Base-by-base conservation (phyloP, 2,797 vertebrate genomes). In the Mastacembelus armatus region DNA sequence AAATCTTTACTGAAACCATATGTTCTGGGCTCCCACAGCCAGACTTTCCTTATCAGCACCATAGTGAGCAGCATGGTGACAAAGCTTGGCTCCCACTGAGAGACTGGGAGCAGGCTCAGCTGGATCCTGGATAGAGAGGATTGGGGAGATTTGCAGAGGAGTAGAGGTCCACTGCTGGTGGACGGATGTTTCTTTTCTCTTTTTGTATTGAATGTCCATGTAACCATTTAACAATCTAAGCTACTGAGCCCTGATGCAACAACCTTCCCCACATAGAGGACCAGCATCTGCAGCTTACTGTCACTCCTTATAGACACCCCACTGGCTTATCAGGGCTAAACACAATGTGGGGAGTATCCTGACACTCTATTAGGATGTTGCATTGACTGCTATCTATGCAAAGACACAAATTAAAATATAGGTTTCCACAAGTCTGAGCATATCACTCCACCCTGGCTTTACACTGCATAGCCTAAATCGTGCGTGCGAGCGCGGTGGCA, bases 1-100 rank as follows among this genome's bases (percentile, higher is more conserved):
- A 57, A 80, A 85, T 87, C 83, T 89, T 90, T 88, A 92, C 78
- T 87, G 75, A 91, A 93, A 91, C 83, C 89, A 92, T 87, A 92
- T 87, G 89, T 76, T 66, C 65, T 19, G 49, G 62, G 75, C 78
- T 83, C 69, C 75, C 77, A 74, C 70, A 72, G 75, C 70, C 81
- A 67, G 69, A 74, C 80, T 44, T 30, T 29, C 67, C 90, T 91
- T 92, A 93, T 93, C 90, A 88, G 57, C 60, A 68, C 58, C 83
- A 89, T 67, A 56, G 73, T 40, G 71, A 87, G 87, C 73, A 74
- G 72, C 77, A 66, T 86, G 77, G 70, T 79, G 89, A 85, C 82
- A 85, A 76, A 88, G 74, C 69, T 58, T 21, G 4, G 55, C 77
- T 77, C 80, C 65, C 83, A 51, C 39, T 27, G 61, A 70, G 77